These are phyloP conservation scores for Cyanoliseus patagonus DNA, from an alignment of 2,113 vertebrate genomes.

Conservation along the genomic window DNA sequence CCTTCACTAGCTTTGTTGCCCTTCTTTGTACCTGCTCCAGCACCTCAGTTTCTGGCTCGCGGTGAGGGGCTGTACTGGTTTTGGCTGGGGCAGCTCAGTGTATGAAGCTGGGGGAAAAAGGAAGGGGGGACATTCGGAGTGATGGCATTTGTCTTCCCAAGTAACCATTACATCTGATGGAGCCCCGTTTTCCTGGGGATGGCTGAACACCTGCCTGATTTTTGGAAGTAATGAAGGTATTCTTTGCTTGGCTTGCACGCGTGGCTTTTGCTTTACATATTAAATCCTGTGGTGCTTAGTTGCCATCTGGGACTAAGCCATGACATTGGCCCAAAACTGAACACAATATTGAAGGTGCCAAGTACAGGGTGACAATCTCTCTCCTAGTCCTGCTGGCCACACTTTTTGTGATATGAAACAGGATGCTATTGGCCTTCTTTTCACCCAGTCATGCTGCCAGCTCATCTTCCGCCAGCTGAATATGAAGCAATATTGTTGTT, in stretches of 20 bases:
- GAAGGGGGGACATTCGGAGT: background rate
- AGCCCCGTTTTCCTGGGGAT: background rate
- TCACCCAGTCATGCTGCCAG: background rate
- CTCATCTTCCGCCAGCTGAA: background rate
- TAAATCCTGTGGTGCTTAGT: background rate
- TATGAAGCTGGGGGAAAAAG: background rate
- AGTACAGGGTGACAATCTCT: background rate
- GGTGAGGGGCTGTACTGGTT: background rate
- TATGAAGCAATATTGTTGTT: background rate
- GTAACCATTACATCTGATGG: background rate
- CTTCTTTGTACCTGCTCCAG: background rate
- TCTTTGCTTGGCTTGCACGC: background rate
- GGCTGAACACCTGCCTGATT: background rate
- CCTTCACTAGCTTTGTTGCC: background rate
- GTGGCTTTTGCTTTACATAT: background rate
- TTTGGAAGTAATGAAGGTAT: background rate
- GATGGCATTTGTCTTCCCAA: background rate
- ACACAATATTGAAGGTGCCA: background rate
- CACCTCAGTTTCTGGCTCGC: background rate
- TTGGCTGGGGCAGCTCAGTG: background rate
- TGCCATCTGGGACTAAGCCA: background rate
- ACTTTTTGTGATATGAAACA: background rate
- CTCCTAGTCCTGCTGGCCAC: background rate
- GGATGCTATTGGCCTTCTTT: background rate
- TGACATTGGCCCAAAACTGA: background rate